Percentiles rank a stretch among this genome's conserved stretches.
phyloP scores from a whole-genome alignment of 2,113 vertebrate species.

The Phaethon lepturus region DNA sequence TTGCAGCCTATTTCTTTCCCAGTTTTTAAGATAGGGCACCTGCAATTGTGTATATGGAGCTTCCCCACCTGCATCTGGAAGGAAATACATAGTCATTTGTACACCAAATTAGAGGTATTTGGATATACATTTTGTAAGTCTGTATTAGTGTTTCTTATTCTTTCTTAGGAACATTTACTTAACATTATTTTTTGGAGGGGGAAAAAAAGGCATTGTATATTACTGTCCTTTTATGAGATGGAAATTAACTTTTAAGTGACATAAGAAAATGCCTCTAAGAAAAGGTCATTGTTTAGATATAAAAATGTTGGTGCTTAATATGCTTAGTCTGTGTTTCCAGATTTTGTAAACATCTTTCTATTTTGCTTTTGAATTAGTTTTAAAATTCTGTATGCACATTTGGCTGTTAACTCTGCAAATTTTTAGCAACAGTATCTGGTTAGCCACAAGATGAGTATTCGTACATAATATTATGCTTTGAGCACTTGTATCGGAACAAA shows the following conservation, averaged over 20 bases:
- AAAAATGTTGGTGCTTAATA: not conserved
- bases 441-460: not conserved
- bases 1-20: not conserved
- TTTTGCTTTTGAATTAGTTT: not conserved
- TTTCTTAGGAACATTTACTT: not conserved
- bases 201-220: fast-evolving
- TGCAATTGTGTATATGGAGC: not conserved
- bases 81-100: not conserved
- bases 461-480: fast-evolving
- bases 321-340: slow-evolving; percentile 24
- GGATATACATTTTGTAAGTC: not conserved
- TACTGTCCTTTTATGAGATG: not conserved
- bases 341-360: not conserved
- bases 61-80: not conserved
- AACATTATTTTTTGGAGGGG: fast-evolving
- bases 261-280: not conserved
- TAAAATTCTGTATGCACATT: not conserved
- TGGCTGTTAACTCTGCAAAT: not conserved
- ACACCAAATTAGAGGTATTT: not conserved
- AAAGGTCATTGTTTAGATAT: not conserved
- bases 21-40: not conserved
- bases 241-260: not conserved
- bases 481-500: not conserved
- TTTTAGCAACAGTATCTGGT: not conserved
- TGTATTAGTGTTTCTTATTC: not conserved